Conservation (phyloP, 1,140 invertebrate genomes). For the Triops cancriformis region DNA sequence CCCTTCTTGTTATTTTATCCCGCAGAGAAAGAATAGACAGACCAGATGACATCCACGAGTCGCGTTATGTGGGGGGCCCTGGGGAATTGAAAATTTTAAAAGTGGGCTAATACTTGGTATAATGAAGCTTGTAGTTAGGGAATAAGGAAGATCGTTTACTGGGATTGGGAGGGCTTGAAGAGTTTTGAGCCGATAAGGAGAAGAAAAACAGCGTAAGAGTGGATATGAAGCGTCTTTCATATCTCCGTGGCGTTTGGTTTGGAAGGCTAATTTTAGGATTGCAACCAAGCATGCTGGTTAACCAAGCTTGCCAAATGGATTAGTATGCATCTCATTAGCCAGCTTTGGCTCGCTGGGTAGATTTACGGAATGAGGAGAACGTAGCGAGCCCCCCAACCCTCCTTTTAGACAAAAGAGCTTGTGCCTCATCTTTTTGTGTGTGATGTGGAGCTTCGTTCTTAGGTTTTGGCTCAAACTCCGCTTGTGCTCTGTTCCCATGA, state of each 20-base stretch:
- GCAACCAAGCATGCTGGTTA: conserved; percentile 8
- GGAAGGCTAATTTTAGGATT: conserved; percentile 5
- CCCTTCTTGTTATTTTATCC: neutral
- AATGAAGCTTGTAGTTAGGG: neutral
- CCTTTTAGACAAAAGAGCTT: neutral
- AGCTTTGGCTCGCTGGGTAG: conserved; percentile 3
- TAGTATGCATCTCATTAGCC: conserved; percentile 13
- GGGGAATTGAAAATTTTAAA: neutral
- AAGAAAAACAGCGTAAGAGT: neutral
- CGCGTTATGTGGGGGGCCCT: neutral
- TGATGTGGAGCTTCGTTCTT: neutral
- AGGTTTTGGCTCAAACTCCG: conserved; percentile 4
- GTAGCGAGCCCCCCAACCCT: neutral
- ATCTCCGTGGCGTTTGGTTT: neutral
- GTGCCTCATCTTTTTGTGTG: neutral
- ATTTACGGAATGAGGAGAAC: conserved; percentile 10
- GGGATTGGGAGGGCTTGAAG: too few species aligned
- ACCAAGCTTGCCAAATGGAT: conserved; percentile 13
- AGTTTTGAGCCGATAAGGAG: neutral
- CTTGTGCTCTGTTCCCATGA: neutral
- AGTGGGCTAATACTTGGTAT: neutral
- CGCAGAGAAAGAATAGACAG: neutral
- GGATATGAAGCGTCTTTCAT: neutral
- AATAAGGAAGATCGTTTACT: too few species aligned
- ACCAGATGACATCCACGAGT: conserved; percentile 4